Conservation (phyloP, 2,113 vertebrate species). For the Mohoua ochrocephala region DNA sequence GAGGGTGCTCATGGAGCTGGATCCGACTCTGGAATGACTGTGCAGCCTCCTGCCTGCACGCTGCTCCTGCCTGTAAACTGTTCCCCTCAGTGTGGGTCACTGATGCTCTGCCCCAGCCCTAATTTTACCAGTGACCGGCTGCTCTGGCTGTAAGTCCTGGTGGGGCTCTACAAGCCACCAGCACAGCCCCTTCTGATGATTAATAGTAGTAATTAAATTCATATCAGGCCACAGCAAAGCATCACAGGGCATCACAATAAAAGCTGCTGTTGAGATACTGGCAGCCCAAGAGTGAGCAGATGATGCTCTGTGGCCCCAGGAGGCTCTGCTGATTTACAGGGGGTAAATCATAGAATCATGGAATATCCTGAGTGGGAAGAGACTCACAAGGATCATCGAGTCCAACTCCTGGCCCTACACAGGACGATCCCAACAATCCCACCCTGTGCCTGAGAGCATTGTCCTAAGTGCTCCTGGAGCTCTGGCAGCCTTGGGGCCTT, state of each 20-base stretch:
- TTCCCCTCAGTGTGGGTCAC: rapidly evolving
- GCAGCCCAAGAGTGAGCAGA: neutral
- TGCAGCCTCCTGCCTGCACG: neutral
- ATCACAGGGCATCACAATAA: neutral
- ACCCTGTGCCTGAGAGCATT: neutral
- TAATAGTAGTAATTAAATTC: neutral
- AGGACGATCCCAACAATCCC: neutral
- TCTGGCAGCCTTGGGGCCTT: neutral
- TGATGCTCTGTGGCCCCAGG: neutral
- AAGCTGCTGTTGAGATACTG: neutral
- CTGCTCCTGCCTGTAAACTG: neutral
- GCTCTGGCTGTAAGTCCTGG: neutral
- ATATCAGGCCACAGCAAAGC: neutral
- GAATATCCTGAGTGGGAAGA: neutral
- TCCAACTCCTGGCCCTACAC: neutral
- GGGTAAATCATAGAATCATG: neutral
- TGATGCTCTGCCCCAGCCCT: neutral
- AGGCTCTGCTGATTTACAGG: neutral
- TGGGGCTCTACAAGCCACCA: neutral
- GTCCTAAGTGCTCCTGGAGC: neutral
- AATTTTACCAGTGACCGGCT: rapidly evolving
- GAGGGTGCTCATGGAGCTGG: neutral
- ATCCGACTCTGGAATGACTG: rapidly evolving
- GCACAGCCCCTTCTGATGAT: neutral
- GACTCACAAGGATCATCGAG: neutral